These are phyloP conservation scores for Scartelaos histophorus DNA, from an alignment of 2,113 vertebrate genomes.

Conservation along the genomic window DNA sequence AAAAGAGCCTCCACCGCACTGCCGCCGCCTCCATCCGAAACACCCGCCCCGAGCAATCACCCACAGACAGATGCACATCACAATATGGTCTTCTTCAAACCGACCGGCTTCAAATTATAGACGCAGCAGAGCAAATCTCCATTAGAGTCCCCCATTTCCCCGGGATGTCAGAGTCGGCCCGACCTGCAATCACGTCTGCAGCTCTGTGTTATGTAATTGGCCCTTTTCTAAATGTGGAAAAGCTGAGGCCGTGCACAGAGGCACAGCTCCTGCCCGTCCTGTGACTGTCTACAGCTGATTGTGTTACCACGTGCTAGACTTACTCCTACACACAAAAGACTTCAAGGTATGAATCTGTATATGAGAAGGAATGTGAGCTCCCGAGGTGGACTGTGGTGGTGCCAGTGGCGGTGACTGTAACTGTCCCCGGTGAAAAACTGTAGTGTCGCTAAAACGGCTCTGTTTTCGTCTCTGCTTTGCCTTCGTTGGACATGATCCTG, in stretches of 20 bases:
- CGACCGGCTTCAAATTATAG: constrained; percentile 5
- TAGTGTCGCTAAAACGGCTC: too few relatives aligned
- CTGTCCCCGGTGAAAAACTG: too few relatives aligned
- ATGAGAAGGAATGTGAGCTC: neutral
- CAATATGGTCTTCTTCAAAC: constrained; percentile 9
- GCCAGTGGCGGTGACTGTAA: too few relatives aligned
- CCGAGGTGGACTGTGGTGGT: too few relatives aligned
- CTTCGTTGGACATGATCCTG: too few relatives aligned
- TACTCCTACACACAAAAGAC: neutral
- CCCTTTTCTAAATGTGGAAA: constrained; percentile 4
- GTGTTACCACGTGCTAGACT: neutral
- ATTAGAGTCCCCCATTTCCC: constrained; percentile 12
- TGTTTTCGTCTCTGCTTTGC: too few relatives aligned
- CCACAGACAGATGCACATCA: constrained; percentile 4
- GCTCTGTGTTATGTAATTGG: neutral
- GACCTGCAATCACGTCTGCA: constrained; percentile 10
- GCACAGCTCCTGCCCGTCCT: neutral
- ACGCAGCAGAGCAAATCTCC: constrained; percentile 5
- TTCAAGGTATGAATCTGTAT: neutral
- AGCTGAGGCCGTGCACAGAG: neutral
- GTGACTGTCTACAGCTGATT: constrained; percentile 1
- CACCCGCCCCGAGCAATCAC: neutral
- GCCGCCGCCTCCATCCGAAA: neutral
- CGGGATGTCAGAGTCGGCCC: neutral
- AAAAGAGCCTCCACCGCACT: neutral